Evolutionary conservation across 2,888 invertebrate genomes (phyloP), one percentile per base, ranked within the genome.

Genomic region (Cheilosia soror): DNA sequence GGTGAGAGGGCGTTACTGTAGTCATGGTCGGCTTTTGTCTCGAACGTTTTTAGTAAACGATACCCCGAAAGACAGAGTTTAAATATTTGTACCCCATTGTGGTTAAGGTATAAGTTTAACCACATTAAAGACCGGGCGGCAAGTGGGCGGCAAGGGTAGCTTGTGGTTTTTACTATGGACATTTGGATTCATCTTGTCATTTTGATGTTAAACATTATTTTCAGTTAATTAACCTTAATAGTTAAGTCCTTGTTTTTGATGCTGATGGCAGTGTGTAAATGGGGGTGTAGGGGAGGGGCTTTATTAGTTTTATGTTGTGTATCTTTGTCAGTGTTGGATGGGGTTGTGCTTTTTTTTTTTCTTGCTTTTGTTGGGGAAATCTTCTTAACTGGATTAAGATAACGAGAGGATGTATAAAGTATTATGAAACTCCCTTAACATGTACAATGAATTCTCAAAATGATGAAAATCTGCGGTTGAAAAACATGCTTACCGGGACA

Each of bases 181-280:
- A 85, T 80, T 85, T 71, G 84, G 76, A 85, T 85, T 71, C 84
- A 72, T 85, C 84, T 71, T 85, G 84, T 85, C 84, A 85, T 80
- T 80, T 85, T 85, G 80, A 85, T 85, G 84, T 79, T 85, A 71
- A 85, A 85, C 84, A 85, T 85, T 85, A 85, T 85, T 85, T 76
- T 85, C 80, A 85, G 84, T 85, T 85, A 85, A 85, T 85, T 85
- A 85, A 85, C 84, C 80, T 60, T 79, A 85, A 85, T 85, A 80
- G 84, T 80, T 66, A 60, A 71, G 76, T 80, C 71, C 84, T 80
- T 80, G 79, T 80, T 79, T 73, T 63, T 11, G 68, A 53, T 27
- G 40, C 47, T 2, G n/a, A 25, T 49, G 47, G 33, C 5, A 11
- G 11, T 37, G 37, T 11, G 37, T 37, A 37, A 37, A 7, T 3